These are phyloP conservation scores for Drosophila leonis DNA, from an alignment of 2,888 invertebrate genomes.

Conservation along the genomic window DNA sequence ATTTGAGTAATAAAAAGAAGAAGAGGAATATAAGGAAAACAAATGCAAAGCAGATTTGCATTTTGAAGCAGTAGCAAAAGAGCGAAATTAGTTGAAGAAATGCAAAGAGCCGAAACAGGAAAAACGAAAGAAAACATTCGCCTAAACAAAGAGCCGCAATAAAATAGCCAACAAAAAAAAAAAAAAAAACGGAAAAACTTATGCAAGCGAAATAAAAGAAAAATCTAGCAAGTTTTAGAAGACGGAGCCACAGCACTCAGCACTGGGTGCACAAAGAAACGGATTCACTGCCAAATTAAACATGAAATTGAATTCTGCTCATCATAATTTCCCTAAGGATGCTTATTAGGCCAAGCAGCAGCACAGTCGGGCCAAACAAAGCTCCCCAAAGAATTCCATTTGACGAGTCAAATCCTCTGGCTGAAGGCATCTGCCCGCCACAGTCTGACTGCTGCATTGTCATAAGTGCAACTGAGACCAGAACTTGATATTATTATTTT, in stretches of 20 bases:
- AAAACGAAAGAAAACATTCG: conserved; percentile 23
- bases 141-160: conserved; percentile 60
- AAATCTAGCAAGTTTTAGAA: conserved; percentile 17
- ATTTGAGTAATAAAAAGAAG: conserved; percentile 49
- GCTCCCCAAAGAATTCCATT: conserved; percentile 65
- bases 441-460: conserved; percentile 45
- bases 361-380: conserved; percentile 35
- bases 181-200: conserved; percentile 31
- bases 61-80: conserved; percentile 27
- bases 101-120: background rate
- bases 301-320: conserved; percentile 80
- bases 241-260: conserved; percentile 10
- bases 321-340: conserved; percentile 82
- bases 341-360: conserved; percentile 63
- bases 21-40: conserved; percentile 14
- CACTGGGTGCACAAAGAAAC: conserved; percentile 45
- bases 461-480: conserved; percentile 76
- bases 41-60: conserved; percentile 65
- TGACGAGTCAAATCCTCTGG: conserved; percentile 46
- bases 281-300: conserved; percentile 78
- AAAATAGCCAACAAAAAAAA: conserved; percentile 17
- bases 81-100: conserved; percentile 12
- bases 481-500: conserved; percentile 62
- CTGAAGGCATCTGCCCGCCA: conserved; percentile 8
- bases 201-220: conserved; percentile 6